Evolutionary conservation across 2,113 vertebrate genomes (phyloP), one percentile per base, ranked within the genome.

Genomic region (Caracal caracal): DNA sequence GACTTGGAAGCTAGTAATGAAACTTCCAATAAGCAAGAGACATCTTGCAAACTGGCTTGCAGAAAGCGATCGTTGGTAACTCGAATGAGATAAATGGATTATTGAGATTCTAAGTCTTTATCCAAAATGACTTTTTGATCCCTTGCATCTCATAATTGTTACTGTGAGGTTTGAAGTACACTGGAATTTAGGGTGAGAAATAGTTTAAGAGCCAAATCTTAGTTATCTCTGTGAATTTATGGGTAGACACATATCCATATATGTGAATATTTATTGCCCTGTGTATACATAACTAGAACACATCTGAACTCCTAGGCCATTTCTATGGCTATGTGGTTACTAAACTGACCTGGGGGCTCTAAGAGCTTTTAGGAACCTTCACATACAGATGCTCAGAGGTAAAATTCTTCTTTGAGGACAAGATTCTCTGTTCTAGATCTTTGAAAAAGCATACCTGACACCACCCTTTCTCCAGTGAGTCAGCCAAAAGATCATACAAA

Each of bases 71-170:
- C 56, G 87, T 71, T 81, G 79, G 71, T 51, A 84, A 94, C 35
- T 76, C 89, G 24, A 49, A 33, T 35, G 79, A 88, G 79, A 76
- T 19, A 95, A 90, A 65, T 49, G 43, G 30, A 78, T 79, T 88
- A 82, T 79, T 76, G 71, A 75, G 30, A 84, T 80, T 92, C 17
- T 78, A 95, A 30, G 63, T 86, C 65, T 95, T 97, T 65, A 91
- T 82, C 43, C n/a, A 40, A 94, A 96, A 79, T 93, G 37, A 37
- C 2, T 86, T 95, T 95, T 35, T 88, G 70, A 79, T 90, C 10
- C 19, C 35, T 12, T 78, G 24, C 35, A 88, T 51, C 13, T 28
- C 13, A 59, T 53, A 89, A 70, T 40, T 76, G n/a, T 70, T 93
- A 75, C 17, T 83, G 40, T 71, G 26, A 7, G 11, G 56, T 26